Percentiles rank a stretch among this genome's conserved stretches.
These are phyloP conservation scores for Eristalinus sepulchralis DNA, from an alignment of 2,888 invertebrate genomes.

Conservation along the genomic window DNA sequence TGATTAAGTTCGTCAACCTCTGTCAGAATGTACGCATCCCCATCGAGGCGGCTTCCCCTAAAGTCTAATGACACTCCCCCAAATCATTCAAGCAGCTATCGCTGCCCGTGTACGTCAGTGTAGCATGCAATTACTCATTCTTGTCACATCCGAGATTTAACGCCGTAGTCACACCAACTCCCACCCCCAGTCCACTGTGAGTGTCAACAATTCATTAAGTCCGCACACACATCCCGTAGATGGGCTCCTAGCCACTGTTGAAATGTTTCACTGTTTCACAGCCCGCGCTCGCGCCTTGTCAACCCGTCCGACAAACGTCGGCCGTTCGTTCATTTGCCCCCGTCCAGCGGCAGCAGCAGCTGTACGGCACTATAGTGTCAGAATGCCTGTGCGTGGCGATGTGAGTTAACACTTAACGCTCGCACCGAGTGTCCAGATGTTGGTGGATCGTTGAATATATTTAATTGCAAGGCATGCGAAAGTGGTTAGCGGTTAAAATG, in stretches of 20 bases:
- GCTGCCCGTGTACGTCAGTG: not conserved
- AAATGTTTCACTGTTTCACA: not conserved
- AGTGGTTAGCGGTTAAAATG: slow-evolving; percentile 29
- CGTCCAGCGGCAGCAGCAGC: not conserved
- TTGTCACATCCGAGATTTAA: not conserved
- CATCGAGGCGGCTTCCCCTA: too few relatives aligned
- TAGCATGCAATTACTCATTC: not conserved
- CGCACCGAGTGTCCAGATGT: slow-evolving; percentile 1
- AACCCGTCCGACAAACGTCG: not conserved
- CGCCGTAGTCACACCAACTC: not conserved
- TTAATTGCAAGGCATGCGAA: slow-evolving; percentile 29
- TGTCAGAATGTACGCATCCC: too few relatives aligned
- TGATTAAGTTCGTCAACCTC: too few relatives aligned
- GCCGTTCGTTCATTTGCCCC: not conserved
- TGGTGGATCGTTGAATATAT: not conserved
- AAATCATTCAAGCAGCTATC: not conserved
- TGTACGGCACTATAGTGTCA: not conserved
- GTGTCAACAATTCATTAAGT: slow-evolving; percentile 9
- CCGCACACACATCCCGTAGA: not conserved
- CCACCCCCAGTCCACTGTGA: not conserved
- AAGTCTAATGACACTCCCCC: not conserved
- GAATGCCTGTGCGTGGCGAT: not conserved
- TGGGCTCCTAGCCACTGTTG: not conserved
- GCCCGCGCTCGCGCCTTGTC: not conserved
- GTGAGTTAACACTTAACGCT: slow-evolving; percentile 5